Base-by-base conservation (phyloP, 2,113 vertebrate genomes). In the Piaya cayana region DNA sequence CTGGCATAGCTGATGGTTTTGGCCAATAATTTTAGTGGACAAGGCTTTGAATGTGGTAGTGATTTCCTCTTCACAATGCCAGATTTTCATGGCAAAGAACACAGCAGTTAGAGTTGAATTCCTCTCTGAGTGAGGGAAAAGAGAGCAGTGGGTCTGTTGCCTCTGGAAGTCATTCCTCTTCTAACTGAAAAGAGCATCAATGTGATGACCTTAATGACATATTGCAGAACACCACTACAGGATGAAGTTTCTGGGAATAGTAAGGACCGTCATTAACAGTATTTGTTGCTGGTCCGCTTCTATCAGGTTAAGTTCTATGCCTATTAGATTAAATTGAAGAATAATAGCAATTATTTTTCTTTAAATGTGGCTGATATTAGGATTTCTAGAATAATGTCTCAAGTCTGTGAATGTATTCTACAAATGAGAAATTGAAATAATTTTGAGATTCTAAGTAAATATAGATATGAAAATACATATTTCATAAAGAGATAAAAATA, bases 51-150 rank as follows among this genome's bases (percentile, higher is more conserved):
- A 84, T 37, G 32, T 71, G 19, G 19, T 34, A 60, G 11, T 60
- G 23, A 82, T 70, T 90, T 87, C 47, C 17, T 77, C 85, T 85
- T 71, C 43, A 63, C 22, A n/a, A 52, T 81, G 15, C 7, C 49
- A 25, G 23, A 3, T 2, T 5, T 3, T 32, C 0, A 0, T 64
- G 53, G 49, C 12, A 69, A 5, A 60, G 78, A 79, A 72, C 4
- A 2, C n/a, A 87, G 45, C 17, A 50, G n/a, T 1, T 65, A 22
- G 22, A 72, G 17, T 7, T 70, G 47, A 23, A 52, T 79, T 87
- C 55, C 30, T 79, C 12, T 34, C 22, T 37, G 19, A 25, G 5
- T 42, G 47, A 5, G 9, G n/a, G 17, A 77, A 76, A 47, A 59
- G 36, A 58, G 5, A 43, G 8, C 12, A 69, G 17, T 2, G 12